Percentiles rank a stretch among this genome's conserved stretches.
These are phyloP conservation scores for Scortum barcoo DNA, from an alignment of 2,113 vertebrate genomes.

Conservation along the genomic window DNA sequence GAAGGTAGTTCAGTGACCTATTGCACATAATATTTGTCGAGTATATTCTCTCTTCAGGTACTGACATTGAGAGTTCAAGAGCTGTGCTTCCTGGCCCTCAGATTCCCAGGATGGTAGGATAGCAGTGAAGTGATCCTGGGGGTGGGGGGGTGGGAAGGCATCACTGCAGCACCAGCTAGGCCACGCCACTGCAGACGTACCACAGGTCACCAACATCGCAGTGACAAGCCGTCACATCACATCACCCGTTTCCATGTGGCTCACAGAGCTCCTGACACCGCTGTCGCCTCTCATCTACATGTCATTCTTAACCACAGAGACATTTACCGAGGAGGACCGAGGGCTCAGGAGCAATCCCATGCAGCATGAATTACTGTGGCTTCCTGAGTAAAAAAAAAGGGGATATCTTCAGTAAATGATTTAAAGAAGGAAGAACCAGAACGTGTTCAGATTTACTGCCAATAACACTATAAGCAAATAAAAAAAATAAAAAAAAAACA, in stretches of 20 bases:
- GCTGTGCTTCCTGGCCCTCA: constrained; percentile 1
- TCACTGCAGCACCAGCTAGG: constrained; percentile 67
- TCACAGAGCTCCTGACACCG: constrained; percentile 78
- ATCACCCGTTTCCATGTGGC: constrained; percentile 79
- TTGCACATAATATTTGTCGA: background rate
- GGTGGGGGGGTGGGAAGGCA: constrained; percentile 31
- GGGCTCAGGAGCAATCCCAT: constrained; percentile 34
- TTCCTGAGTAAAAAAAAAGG: constrained; percentile 35
- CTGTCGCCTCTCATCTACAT: constrained; percentile 81
- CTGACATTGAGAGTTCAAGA: constrained; percentile 24
- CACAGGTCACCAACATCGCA: constrained; percentile 73
- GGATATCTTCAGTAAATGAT: constrained; percentile 27
- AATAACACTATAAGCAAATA: background rate
- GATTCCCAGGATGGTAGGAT: constrained; percentile 6
- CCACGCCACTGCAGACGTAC: constrained; percentile 63
- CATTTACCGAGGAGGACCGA: constrained; percentile 54
- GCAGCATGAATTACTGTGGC: background rate
- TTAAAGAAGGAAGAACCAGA: constrained; percentile 1
- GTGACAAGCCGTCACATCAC: constrained; percentile 84
- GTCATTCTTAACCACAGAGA: constrained; percentile 68
- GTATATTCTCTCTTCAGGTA: constrained; percentile 30
- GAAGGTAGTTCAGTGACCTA: background rate
- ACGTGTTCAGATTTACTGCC: background rate
- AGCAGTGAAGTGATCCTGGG: constrained; percentile 37
- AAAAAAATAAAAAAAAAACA: no score